phyloP scores from a whole-genome alignment of 2,113 vertebrate species.

The Thermophis baileyi region DNA sequence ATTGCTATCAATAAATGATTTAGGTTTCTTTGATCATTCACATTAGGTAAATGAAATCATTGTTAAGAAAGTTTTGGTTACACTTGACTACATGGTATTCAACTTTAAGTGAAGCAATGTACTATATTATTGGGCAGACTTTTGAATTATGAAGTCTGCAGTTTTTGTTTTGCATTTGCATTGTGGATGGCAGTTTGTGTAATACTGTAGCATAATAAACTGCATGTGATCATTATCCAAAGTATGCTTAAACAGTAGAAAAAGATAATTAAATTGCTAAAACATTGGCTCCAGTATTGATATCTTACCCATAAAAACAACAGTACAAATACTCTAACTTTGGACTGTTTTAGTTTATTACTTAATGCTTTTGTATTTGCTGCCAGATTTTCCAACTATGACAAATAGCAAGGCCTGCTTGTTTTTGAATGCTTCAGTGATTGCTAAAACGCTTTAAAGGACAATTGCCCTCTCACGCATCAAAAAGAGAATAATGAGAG shows the following conservation, averaged over 20 bases:
- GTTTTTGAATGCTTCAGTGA: neutral
- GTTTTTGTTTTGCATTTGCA: slow-evolving; percentile 25
- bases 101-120: slow-evolving; percentile 16
- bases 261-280: slow-evolving; percentile 16
- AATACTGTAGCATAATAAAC: neutral
- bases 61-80: slow-evolving; percentile 39
- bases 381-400: slow-evolving; percentile 12
- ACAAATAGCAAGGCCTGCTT: neutral
- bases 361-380: neutral
- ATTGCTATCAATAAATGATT: slow-evolving; percentile 64
- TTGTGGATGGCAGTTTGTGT: slow-evolving; percentile 9
- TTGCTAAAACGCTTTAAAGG: neutral
- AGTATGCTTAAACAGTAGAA: slow-evolving; percentile 1
- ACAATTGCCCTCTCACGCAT: neutral
- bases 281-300: neutral
- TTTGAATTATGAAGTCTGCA: neutral
- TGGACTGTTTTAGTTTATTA: neutral
- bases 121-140: slow-evolving; percentile 14
- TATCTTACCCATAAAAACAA: slow-evolving; percentile 4
- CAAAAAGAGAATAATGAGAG: slow-evolving; percentile 7
- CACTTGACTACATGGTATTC: slow-evolving; percentile 36
- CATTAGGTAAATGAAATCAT: slow-evolving; percentile 48
- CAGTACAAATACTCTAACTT: neutral
- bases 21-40: slow-evolving; percentile 62
- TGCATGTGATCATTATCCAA: neutral